Percentiles rank a stretch among this genome's conserved stretches.
Evolutionary conservation across 2,888 invertebrate species (phyloP).

Genomic region (Platynereis dumerilii): DNA sequence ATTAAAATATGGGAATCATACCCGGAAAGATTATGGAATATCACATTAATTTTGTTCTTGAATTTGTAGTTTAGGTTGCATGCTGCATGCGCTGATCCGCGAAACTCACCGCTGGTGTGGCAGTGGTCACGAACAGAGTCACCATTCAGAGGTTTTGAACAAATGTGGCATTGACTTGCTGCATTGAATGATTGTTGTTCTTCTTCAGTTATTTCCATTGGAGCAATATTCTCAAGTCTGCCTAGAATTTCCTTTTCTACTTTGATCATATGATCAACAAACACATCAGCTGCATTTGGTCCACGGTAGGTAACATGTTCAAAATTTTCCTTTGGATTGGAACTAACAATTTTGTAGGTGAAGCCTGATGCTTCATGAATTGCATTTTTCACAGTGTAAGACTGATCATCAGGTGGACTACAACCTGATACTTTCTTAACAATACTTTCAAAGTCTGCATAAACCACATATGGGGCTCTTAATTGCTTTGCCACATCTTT

Average conservation of each 20-base stretch:
- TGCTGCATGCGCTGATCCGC: no score
- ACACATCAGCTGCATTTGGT: neutral
- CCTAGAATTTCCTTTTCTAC: neutral
- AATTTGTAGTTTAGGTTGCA: no score
- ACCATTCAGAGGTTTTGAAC: no score
- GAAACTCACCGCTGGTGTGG: no score
- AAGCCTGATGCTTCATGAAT: neutral
- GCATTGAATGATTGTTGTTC: neutral
- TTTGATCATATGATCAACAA: neutral
- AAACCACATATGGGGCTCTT: neutral
- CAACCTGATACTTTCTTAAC: no score
- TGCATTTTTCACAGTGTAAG: neutral
- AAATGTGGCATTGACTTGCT: no score
- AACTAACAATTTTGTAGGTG: neutral
- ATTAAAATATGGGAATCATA: neutral
- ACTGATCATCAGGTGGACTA: no score
- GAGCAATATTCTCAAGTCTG: neutral
- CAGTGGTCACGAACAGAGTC: no score
- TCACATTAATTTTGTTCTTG: no score
- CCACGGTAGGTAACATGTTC: neutral
- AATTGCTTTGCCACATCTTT: neutral
- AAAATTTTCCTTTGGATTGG: neutral
- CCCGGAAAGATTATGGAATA: neutral
- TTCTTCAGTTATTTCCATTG: neutral
- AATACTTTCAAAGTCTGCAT: conserved; percentile 3